Percentiles rank a stretch among this genome's conserved stretches.
Conservation (phyloP, 2,888 invertebrate genomes). For the Macropis europaea region DNA sequence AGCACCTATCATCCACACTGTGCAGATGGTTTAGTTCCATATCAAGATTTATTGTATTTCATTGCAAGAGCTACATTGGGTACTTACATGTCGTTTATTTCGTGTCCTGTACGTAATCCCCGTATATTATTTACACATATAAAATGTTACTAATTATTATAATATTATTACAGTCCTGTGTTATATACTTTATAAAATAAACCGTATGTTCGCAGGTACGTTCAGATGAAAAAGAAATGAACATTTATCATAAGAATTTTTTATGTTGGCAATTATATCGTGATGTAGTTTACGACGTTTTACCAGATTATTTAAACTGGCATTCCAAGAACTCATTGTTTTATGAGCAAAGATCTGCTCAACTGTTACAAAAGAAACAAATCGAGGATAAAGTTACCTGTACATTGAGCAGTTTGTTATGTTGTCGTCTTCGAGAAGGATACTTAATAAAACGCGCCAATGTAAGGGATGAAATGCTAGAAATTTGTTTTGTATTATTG, state of each 20-base stretch:
- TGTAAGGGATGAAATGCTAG: slow-evolving; percentile 82
- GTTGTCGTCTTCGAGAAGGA: slow-evolving; percentile 88
- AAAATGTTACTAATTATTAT: background rate
- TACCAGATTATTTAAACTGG: slow-evolving; percentile 66
- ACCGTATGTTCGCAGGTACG: slow-evolving; percentile 49
- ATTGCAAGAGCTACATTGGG: slow-evolving; percentile 89
- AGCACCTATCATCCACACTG: slow-evolving; percentile 85
- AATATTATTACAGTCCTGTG: background rate
- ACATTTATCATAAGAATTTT: slow-evolving; percentile 83
- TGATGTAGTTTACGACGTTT: slow-evolving; percentile 51
- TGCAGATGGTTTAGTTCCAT: slow-evolving; percentile 86
- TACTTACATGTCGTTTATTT: slow-evolving; percentile 83
- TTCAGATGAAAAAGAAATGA: slow-evolving; percentile 77
- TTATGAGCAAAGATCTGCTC: slow-evolving; percentile 81
- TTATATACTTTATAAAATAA: background rate
- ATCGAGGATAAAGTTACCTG: slow-evolving; percentile 84
- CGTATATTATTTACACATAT: background rate
- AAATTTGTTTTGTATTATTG: slow-evolving; percentile 85
- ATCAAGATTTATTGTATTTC: slow-evolving; percentile 88
- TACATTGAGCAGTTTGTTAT: slow-evolving; percentile 84
- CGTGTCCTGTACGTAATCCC: slow-evolving; percentile 79
- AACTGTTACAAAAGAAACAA: slow-evolving; percentile 84
- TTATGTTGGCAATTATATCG: slow-evolving; percentile 79
- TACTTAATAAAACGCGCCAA: slow-evolving; percentile 83
- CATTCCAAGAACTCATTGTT: slow-evolving; percentile 81